Base-by-base conservation (phyloP, 2,888 invertebrate genomes). In the Drosophila tripunctata region DNA sequence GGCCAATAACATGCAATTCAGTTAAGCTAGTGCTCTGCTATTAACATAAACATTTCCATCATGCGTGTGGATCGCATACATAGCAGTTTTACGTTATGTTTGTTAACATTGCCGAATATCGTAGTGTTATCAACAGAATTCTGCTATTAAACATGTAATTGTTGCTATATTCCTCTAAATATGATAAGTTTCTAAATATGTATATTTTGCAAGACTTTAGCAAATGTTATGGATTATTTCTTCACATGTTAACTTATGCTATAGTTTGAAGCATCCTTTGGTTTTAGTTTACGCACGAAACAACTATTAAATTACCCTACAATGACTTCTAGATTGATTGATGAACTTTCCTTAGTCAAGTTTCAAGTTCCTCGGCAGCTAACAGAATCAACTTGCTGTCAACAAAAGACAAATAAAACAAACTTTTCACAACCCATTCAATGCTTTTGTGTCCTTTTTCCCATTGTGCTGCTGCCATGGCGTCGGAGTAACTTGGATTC, bases 371-470 rank as follows among this genome's bases (percentile, higher is more conserved):
- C 33, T 33, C 1, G 19, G 35, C 35, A 14, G 4, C 10, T 43
- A 43, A 43, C 27, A 27, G 43, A 15, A 15, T 43, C 45, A 19
- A 30, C 4, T 17, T 22, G 40, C 55, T 56, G 63, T 63, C 58
- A 43, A 41, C 47, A 31, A 56, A 64, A 44, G 54, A 72, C 65
- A 75, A 75, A 75, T 73, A 74, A 74, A 61, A 56, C 55, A 19
- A 77, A 66, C 55, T 73, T 58, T 55, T 12, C 41, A 21, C n/a
- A n/a, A n/a, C 14, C n/a, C 17, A 21, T 48, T 33, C 7, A 8
- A 3, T 21, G 35, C 40, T 54, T 44, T 52, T 70, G 45, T 67
- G 54, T 50, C 27, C 24, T 10, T 14, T 33, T 27, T 50, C 3
- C 30, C 54, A 22, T 45, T 51, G 57, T 51, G 51, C n/a, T 40